Evolutionary conservation across 2,888 invertebrate genomes (phyloP).

Genomic region (Lasioglossum leucozonium): DNA sequence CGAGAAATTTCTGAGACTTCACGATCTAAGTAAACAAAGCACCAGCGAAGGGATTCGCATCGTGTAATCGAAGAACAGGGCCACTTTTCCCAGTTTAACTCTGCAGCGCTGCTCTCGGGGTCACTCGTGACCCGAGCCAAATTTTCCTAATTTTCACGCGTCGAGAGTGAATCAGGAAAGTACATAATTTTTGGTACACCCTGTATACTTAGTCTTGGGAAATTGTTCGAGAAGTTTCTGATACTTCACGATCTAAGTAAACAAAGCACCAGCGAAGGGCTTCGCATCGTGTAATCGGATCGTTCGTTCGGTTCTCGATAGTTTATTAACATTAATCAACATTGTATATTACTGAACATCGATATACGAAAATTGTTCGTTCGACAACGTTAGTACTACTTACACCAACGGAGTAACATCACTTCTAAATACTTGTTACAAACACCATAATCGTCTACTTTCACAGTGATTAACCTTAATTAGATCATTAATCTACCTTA

Average conservation of each 20-base stretch:
- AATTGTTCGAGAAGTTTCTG: not conserved
- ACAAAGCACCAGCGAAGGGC: not conserved
- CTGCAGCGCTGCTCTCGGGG: no score
- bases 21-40: no score
- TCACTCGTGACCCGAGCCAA: no score
- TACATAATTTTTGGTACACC: no score
- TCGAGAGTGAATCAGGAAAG: no score
- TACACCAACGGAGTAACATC: conserved; percentile 20
- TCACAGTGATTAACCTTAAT: conserved; percentile 21
- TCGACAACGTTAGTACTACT: conserved; percentile 31
- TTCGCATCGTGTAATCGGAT: conserved; percentile 26
- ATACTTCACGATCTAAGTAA: not conserved
- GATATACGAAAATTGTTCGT: conserved; percentile 18
- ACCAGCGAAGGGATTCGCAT: no score
- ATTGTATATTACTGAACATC: conserved; percentile 51
- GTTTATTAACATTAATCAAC: conserved; percentile 44
- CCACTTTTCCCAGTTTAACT: no score
- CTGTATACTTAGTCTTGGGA: not conserved
- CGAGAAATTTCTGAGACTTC: no score
- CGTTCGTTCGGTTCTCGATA: conserved; percentile 32
- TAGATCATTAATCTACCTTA: conserved; percentile 16
- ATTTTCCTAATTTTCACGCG: no score
- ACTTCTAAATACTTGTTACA: conserved; percentile 35
- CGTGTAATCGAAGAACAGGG: no score
- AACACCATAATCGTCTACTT: conserved; percentile 22